Base-by-base conservation (phyloP, 2,113 vertebrate genomes). In the Rhabdomys dilectus region DNA sequence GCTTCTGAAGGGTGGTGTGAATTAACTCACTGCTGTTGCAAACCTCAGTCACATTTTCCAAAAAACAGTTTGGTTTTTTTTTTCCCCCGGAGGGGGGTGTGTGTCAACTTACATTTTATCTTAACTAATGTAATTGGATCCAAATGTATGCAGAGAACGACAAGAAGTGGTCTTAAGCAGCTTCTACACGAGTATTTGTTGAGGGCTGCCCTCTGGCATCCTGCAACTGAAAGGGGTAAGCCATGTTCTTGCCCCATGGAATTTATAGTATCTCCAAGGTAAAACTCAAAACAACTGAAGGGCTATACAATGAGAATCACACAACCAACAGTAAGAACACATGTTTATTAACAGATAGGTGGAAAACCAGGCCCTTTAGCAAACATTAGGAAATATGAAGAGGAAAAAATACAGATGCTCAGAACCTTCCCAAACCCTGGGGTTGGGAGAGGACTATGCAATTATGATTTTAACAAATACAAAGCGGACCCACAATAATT, bases 171-270 rank as follows among this genome's bases (percentile, higher is more conserved):
- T 92, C 22, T 45, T 93, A 95, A 95, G 9, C 56, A 93, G 62
- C 21, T 26, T 91, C 60, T 91, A 64, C 78, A 31, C 48, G 85
- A 91, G 22, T 72, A 84, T 92, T 95, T 94, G 39, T 75, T 89
- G 66, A 64, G 53, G 31, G 34, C 75, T 90, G n/a, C 29, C 80
- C 68, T 81, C 45, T 24, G 84, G 68, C 12, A 91, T 16, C 64
- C 5, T 72, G 73, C 77, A 87, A 77, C 36, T 22, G 6, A 3
- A 70, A 58, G 29, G 68, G 8, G 72, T 29, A 66, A 73, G 17
- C 53, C 51, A 51, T 58, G 76, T 45, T 73, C 82, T 34, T n/a
- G 53, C 6, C 29, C 3, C 73, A 36, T 26, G 53, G 10, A 66
- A 36, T 82, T 62, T 89, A 51, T 16, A 86, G 16, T 60, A 53